phyloP scores from a whole-genome alignment of 2,797 vertebrate species.

The Aviceda leuphotes region DNA sequence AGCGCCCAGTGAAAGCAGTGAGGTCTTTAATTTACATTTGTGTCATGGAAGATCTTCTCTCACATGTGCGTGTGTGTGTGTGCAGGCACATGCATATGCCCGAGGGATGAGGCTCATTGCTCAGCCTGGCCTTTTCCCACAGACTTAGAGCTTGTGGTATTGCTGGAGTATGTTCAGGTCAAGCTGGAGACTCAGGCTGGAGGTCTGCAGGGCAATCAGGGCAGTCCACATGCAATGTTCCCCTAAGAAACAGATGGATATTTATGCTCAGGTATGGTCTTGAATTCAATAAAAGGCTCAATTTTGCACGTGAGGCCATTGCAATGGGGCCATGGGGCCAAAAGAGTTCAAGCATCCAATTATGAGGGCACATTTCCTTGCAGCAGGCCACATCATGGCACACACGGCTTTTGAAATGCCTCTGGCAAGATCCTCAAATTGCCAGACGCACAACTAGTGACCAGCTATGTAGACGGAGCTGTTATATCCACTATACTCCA shows the following conservation, averaged over 20 bases:
- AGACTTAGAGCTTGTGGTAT: background rate
- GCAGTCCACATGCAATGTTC: rapidly evolving
- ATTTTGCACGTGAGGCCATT: background rate
- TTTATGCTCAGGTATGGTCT: background rate
- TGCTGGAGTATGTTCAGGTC: background rate
- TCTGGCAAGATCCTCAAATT: background rate
- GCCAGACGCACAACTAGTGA: background rate
- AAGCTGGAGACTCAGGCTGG: background rate
- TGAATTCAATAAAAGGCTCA: background rate
- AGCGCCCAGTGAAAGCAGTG: background rate
- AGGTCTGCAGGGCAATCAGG: background rate
- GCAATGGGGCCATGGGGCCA: background rate
- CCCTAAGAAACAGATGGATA: background rate
- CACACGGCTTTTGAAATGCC: background rate
- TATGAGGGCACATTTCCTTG: background rate
- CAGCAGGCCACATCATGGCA: background rate
- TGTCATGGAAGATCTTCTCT: background rate
- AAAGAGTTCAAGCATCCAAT: background rate
- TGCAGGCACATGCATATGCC: background rate
- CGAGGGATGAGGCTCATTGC: background rate
- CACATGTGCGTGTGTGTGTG: background rate
- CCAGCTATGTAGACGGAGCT: background rate
- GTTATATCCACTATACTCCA: background rate
- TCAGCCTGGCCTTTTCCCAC: background rate
- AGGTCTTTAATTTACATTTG: background rate